Percentiles rank a stretch among this genome's conserved stretches.
phyloP scores from a whole-genome alignment of 2,113 vertebrate species.

The Catharus minimus region DNA sequence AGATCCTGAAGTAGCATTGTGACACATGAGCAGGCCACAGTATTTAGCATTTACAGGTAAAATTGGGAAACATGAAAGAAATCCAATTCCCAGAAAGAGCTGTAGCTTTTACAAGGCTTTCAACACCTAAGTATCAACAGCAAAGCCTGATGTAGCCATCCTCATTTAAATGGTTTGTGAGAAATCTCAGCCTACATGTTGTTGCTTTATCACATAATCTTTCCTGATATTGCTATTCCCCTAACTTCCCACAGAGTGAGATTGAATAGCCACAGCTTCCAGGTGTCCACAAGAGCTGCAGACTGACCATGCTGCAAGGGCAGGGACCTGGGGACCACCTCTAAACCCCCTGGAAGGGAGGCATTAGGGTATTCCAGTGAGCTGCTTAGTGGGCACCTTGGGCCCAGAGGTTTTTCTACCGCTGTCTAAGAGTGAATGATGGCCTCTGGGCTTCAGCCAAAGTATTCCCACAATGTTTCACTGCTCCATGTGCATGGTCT shows the following conservation, averaged over 20 bases:
- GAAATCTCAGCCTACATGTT: background rate
- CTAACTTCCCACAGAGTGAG: background rate
- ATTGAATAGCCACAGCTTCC: background rate
- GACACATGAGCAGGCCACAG: background rate
- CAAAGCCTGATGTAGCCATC: background rate
- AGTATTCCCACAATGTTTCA: background rate
- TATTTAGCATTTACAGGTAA: background rate
- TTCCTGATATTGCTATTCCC: background rate
- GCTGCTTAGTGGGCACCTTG: background rate
- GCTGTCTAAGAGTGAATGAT: background rate
- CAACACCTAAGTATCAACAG: background rate
- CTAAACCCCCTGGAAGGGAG: background rate
- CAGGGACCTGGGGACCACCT: accelerated
- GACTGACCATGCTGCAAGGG: background rate
- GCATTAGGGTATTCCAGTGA: accelerated
- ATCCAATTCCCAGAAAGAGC: background rate
- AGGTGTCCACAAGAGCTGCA: background rate
- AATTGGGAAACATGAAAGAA: background rate
- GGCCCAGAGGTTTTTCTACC: background rate
- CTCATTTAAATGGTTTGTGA: background rate
- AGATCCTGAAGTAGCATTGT: background rate
- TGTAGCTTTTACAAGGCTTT: background rate
- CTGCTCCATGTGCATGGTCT: accelerated
- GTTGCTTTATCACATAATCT: background rate
- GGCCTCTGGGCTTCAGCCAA: background rate